A percentile compares a stretch with the other conserved stretches of the same genome.
Evolutionary conservation across 2,888 invertebrate species (phyloP).

Genomic region (Diloba caeruleocephala): DNA sequence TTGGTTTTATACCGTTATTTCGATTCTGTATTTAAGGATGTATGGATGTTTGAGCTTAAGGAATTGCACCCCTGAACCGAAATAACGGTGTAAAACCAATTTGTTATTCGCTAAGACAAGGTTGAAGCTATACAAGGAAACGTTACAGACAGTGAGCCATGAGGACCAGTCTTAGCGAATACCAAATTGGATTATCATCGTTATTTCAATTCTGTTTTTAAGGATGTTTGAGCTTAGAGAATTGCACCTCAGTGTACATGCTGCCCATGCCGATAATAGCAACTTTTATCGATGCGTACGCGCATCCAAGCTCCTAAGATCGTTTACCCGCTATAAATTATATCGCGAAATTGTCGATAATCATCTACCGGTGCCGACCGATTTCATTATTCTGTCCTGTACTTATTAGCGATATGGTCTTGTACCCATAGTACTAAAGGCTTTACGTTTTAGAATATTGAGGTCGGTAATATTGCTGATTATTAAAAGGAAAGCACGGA

Average conservation of each 20-base stretch:
- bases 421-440: constrained; percentile 32
- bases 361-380: constrained; percentile 69
- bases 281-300: constrained; percentile 74
- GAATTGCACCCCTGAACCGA: too few species aligned
- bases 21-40: too few species aligned
- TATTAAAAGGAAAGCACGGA: constrained; percentile 19
- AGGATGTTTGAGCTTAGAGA: too few species aligned
- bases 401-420: constrained; percentile 66
- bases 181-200: too few species aligned
- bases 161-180: too few species aligned
- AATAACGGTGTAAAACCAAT: too few species aligned
- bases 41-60: too few species aligned
- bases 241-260: constrained; percentile 57
- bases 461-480: constrained; percentile 8
- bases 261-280: constrained; percentile 72
- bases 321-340: constrained; percentile 77
- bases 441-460: constrained; percentile 31
- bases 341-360: constrained; percentile 79
- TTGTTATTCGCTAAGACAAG: too few species aligned
- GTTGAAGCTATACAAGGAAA: too few species aligned
- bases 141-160: too few species aligned
- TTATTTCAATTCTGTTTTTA: too few species aligned
- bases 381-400: constrained; percentile 75
- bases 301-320: constrained; percentile 70
- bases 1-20: too few species aligned